Base-by-base conservation (phyloP, 1,140 invertebrate species). In the Drosophila lacertosa region DNA sequence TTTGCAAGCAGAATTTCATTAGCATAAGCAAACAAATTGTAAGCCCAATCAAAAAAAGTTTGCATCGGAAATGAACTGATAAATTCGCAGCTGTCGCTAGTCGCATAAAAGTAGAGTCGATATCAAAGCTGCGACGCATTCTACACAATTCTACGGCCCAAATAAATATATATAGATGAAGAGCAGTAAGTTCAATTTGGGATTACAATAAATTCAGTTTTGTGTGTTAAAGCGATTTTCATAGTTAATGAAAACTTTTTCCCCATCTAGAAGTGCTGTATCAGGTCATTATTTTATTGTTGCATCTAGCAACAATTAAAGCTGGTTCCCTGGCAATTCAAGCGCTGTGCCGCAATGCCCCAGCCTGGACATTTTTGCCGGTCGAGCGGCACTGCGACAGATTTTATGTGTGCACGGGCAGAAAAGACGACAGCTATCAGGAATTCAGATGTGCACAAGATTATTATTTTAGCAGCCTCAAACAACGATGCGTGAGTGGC, bases 331-430 rank as follows among this genome's bases (percentile, higher is more conserved):
- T 29, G 47, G 10, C 47, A 6, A 26, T 54, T 13, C 18, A 13
- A 0, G 6, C 33, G 3, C 18, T 55, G 3, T 78, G 75, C 10
- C 22, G 57, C 40, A 37, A 18, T 13, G 58, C 69, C 10, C n/a
- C 39, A 3, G 11, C 40, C 9, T 77, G 69, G 62, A 60, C 63
- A n/a, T 11, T 77, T 0, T 5, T 83, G 6, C 44, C 72, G 1
- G n/a, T 77, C 33, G 6, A 26, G 11, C 35, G 22, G 0, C 51
- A 83, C n/a, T 89, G 84, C 33, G 64, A 73, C 2, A 72, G 54
- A 22, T 89, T 89, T 39, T 89, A 73, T 22, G 39, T 89, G 2
- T 89, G 84, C 26, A 80, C 77, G 7, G 60, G 67, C 5, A 51
- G 32, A 26, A 29, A 35, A 0, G 45, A 53, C 1, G 6, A 54